Percentiles rank a stretch among this genome's conserved stretches.
Conservation (phyloP, 2,797 vertebrate species). For the Falco novaeseelandiae region DNA sequence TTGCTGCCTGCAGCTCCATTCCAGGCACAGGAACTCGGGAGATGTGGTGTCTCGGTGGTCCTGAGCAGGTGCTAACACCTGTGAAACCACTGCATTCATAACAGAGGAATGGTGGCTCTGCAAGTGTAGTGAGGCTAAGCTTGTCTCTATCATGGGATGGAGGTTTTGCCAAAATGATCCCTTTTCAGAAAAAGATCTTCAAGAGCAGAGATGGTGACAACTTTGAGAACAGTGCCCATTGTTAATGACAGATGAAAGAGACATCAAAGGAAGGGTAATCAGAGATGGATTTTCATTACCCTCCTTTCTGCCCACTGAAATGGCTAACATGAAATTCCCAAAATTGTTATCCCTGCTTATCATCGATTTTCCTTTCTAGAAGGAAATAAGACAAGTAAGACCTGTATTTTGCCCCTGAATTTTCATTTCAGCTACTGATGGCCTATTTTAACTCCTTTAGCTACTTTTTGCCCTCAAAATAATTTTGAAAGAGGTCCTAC, state of each 20-base stretch:
- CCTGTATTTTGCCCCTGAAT: not conserved
- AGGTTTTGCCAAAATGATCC: not conserved
- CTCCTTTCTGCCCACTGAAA: not conserved
- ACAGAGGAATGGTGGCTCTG: not conserved
- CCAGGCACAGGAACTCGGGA: not conserved
- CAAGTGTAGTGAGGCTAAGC: not conserved
- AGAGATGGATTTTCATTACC: not conserved
- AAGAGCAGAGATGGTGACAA: not conserved
- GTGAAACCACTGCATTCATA: not conserved
- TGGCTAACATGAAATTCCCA: not conserved
- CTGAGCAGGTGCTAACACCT: not conserved
- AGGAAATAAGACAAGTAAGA: not conserved
- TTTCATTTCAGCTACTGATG: not conserved
- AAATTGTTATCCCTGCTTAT: not conserved
- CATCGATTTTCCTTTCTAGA: not conserved
- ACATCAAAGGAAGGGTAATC: not conserved
- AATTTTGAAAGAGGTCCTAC: not conserved
- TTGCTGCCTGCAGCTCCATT: not conserved
- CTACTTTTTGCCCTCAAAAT: not conserved
- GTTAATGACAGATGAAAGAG: not conserved
- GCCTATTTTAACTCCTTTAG: not conserved
- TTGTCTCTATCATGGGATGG: not conserved
- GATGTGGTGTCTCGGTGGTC: accelerated
- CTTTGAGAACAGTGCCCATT: not conserved
- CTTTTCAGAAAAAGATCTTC: not conserved